Conservation (phyloP, 1,140 invertebrate genomes). For the Dolichoris vasculosae region DNA sequence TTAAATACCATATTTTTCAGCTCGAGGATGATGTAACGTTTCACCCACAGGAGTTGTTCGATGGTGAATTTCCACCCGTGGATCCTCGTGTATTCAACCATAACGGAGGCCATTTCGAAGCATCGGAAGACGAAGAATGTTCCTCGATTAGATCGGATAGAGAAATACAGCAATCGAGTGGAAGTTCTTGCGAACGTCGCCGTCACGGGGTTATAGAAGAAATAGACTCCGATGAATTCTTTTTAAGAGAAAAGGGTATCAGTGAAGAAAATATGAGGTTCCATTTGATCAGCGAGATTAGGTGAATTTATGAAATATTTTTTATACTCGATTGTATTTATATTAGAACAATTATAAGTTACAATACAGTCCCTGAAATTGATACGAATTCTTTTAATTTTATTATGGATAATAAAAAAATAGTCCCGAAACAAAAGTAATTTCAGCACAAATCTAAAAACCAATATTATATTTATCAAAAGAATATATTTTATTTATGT, state of each 20-base stretch:
- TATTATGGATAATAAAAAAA: too few species aligned
- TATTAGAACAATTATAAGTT: neutral
- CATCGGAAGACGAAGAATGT: conserved; percentile 59
- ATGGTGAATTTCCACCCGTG: conserved; percentile 59
- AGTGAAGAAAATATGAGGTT: conserved; percentile 87
- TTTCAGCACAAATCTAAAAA: too few species aligned
- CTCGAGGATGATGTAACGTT: conserved; percentile 8
- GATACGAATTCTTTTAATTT: too few species aligned
- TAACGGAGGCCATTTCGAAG: conserved; percentile 41
- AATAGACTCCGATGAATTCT: conserved; percentile 91
- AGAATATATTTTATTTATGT: too few species aligned
- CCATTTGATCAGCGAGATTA: conserved; percentile 84
- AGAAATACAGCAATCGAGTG: conserved; percentile 73
- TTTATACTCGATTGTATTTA: neutral
- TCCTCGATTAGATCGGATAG: conserved; percentile 68
- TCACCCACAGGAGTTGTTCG: conserved; percentile 56
- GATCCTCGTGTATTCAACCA: conserved; percentile 63
- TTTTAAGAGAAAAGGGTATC: conserved; percentile 84
- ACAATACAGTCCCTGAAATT: too few species aligned
- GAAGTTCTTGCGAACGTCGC: conserved; percentile 73
- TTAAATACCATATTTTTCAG: conserved; percentile 7
- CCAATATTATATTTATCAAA: too few species aligned
- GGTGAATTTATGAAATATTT: conserved; percentile 70
- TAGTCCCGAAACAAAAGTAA: too few species aligned
- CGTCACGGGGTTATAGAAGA: conserved; percentile 83